Conservation (phyloP, 2,888 invertebrate species). For the Malacosoma neustria region DNA sequence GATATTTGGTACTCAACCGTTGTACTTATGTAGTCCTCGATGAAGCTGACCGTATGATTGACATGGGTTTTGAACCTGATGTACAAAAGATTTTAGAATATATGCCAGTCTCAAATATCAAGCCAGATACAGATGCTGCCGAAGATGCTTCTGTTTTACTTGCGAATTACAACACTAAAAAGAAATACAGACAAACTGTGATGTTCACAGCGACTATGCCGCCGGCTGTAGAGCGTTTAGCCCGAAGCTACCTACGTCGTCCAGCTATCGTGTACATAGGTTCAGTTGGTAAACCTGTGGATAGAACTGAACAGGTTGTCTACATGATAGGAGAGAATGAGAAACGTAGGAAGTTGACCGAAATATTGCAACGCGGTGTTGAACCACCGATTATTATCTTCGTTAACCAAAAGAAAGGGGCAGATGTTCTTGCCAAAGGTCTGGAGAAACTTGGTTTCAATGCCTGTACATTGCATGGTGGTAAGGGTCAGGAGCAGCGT, state of each 20-base stretch:
- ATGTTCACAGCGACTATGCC: slow-evolving; percentile 99
- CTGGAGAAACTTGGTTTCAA: slow-evolving; percentile 97
- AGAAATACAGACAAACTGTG: slow-evolving; percentile 99
- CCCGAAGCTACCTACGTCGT: slow-evolving; percentile 93
- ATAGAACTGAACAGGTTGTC: slow-evolving; percentile 97
- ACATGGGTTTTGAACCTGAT: slow-evolving; percentile 99
- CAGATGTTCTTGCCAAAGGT: slow-evolving; percentile 97
- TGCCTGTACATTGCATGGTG: slow-evolving; percentile 98
- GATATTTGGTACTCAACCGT: slow-evolving; percentile 96
- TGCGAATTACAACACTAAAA: slow-evolving; percentile 95
- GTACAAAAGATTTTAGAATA: slow-evolving; percentile 98
- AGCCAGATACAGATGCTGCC: slow-evolving; percentile 98
- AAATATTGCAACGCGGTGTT: slow-evolving; percentile 89
- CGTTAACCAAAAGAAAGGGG: slow-evolving; percentile 99
- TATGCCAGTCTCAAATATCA: slow-evolving; percentile 98
- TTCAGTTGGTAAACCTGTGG: slow-evolving; percentile 96
- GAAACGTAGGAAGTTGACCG: slow-evolving; percentile 96
- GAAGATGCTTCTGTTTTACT: slow-evolving; percentile 94
- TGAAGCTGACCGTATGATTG: slow-evolving; percentile 99
- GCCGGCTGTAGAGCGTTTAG: slow-evolving; percentile 96
- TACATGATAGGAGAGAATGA: slow-evolving; percentile 96
- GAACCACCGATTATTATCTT: slow-evolving; percentile 99
- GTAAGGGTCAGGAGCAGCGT: slow-evolving; percentile 99
- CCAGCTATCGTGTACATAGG: slow-evolving; percentile 99
- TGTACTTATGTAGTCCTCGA: slow-evolving; percentile 98